Conservation (phyloP, 2,797 vertebrate genomes). For the Malurus splendens region DNA sequence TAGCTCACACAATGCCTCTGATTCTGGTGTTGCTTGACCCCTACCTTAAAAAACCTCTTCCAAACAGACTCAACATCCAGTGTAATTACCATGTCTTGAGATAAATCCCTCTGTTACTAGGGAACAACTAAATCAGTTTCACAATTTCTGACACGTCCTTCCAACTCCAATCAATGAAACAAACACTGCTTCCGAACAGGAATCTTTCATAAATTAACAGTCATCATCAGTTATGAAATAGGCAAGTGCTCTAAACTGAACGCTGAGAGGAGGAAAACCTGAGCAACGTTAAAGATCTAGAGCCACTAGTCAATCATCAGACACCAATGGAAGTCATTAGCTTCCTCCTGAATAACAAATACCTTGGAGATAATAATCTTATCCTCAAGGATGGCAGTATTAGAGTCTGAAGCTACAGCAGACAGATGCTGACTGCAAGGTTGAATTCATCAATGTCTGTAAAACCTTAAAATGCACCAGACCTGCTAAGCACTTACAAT, state of each 20-base stretch:
- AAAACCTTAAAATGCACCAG: background rate
- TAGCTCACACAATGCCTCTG: slow-evolving; percentile 36
- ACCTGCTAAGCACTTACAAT: background rate
- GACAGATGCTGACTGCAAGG: background rate
- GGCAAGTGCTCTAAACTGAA: background rate
- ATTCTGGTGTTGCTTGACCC: slow-evolving; percentile 31
- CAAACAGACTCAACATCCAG: slow-evolving; percentile 38
- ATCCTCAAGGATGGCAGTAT: background rate
- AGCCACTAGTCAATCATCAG: background rate
- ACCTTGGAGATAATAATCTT: background rate
- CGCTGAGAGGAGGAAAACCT: background rate
- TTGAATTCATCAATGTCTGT: background rate
- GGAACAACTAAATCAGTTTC: background rate
- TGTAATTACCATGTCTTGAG: slow-evolving; percentile 15
- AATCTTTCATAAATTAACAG: slow-evolving; percentile 15
- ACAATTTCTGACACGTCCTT: background rate
- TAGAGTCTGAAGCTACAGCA: background rate
- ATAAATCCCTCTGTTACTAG: slow-evolving; percentile 5
- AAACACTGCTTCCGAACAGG: background rate
- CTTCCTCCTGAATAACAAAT: slow-evolving; percentile 16
- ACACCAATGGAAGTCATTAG: slow-evolving; percentile 22
- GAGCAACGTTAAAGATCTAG: background rate
- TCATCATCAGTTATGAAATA: background rate
- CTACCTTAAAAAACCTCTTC: slow-evolving; percentile 47
- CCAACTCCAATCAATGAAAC: slow-evolving; percentile 16